Conservation (phyloP, 2,113 vertebrate species). For the Xiphorhynchus elegans region DNA sequence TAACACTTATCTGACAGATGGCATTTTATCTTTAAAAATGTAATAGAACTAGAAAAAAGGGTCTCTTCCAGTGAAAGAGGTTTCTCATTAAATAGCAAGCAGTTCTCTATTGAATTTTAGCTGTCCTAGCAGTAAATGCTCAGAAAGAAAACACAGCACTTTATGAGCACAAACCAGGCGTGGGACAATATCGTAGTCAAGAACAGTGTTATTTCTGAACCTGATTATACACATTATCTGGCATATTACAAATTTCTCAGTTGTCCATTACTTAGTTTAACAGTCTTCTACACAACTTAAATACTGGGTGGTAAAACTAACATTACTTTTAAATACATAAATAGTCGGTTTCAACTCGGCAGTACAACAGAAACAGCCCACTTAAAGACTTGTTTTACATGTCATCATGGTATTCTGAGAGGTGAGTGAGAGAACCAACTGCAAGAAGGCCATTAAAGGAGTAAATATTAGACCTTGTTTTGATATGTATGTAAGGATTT, state of each 20-base stretch:
- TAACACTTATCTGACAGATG: not conserved
- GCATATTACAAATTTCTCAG: not conserved
- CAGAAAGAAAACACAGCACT: not conserved
- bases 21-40: not conserved
- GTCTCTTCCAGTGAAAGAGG: not conserved
- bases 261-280: not conserved
- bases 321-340: not conserved
- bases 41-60: not conserved
- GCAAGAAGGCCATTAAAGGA: not conserved
- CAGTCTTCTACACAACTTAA: not conserved
- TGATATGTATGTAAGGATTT: not conserved
- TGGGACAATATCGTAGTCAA: not conserved
- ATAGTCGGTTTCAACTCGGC: not conserved
- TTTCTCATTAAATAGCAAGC: not conserved
- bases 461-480: not conserved
- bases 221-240: not conserved
- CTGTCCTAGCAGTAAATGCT: not conserved
- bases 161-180: not conserved
- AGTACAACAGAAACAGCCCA: not conserved
- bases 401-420: not conserved
- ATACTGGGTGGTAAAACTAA: not conserved
- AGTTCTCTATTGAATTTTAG: not conserved
- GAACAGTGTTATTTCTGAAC: not conserved
- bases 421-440: not conserved
- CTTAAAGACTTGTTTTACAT: not conserved